These are phyloP conservation scores for Scaptomyza montana DNA, from an alignment of 1,140 invertebrate genomes.

Conservation along the genomic window DNA sequence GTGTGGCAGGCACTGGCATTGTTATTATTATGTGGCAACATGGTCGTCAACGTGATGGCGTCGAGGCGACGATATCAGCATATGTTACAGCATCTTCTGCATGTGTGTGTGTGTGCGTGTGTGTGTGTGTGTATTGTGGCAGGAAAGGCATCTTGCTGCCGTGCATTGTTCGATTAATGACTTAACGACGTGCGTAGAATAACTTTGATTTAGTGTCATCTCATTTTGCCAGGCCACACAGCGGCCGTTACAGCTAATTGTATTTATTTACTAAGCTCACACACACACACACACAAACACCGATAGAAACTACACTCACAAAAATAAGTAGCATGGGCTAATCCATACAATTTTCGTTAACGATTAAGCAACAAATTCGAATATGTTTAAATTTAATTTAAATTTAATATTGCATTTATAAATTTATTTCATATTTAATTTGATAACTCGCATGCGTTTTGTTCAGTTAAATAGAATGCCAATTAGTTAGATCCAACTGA, in stretches of 20 bases:
- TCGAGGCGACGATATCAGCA: slow-evolving; percentile 69
- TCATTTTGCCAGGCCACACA: slow-evolving; percentile 62
- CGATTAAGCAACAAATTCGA: too few species aligned
- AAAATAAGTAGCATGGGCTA: too few species aligned
- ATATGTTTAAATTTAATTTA: too few species aligned
- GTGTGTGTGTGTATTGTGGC: slow-evolving; percentile 19
- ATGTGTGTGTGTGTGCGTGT: not conserved
- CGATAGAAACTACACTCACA: too few species aligned
- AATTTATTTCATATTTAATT: too few species aligned
- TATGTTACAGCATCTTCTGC: slow-evolving; percentile 52
- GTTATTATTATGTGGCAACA: slow-evolving; percentile 76
- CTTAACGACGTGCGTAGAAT: slow-evolving; percentile 81
- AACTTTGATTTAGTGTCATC: slow-evolving; percentile 82
- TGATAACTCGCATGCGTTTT: too few species aligned
- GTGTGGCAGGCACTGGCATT: not conserved
- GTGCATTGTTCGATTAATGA: slow-evolving; percentile 82
- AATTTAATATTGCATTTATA: too few species aligned
- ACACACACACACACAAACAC: slow-evolving; percentile 34
- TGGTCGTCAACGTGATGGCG: slow-evolving; percentile 71
- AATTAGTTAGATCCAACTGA: too few species aligned
- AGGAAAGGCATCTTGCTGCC: slow-evolving; percentile 54
- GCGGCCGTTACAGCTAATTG: slow-evolving; percentile 63
- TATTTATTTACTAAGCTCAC: slow-evolving; percentile 75
- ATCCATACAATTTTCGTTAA: too few species aligned
- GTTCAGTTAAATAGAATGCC: too few species aligned